Percentiles rank a stretch among this genome's conserved stretches.
phyloP scores from a whole-genome alignment of 2,888 invertebrate genomes.

The Drosophila borealis region DNA sequence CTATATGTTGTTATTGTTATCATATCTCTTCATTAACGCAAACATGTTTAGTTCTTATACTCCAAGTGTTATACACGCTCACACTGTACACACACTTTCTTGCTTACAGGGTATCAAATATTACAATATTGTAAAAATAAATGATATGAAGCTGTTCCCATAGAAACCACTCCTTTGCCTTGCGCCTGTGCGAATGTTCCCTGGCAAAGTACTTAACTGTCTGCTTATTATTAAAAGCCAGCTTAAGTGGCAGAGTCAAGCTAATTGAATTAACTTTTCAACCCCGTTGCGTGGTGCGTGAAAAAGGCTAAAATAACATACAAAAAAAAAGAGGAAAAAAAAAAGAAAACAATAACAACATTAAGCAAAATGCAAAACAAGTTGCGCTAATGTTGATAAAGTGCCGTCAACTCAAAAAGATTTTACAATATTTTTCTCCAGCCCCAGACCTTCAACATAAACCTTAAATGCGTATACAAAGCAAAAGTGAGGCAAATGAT shows the following conservation, averaged over 20 bases:
- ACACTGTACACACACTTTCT: background rate
- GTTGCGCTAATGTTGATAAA: slow-evolving; percentile 70
- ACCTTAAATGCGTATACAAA: slow-evolving; percentile 17
- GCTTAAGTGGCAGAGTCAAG: slow-evolving; percentile 79
- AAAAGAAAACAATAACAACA: slow-evolving; percentile 27
- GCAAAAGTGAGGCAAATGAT: slow-evolving; percentile 3
- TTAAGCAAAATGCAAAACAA: slow-evolving; percentile 55
- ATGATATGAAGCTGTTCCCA: slow-evolving; percentile 24
- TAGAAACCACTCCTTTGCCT: background rate
- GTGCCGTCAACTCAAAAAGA: slow-evolving; percentile 65
- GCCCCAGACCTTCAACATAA: slow-evolving; percentile 21
- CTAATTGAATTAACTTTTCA: slow-evolving; percentile 76
- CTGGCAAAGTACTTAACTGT: slow-evolving; percentile 72
- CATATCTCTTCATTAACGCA: too few relatives aligned
- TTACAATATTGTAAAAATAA: slow-evolving; percentile 30
- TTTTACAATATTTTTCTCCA: slow-evolving; percentile 48
- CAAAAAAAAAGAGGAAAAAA: slow-evolving; percentile 44
- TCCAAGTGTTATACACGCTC: too few relatives aligned
- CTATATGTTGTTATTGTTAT: too few relatives aligned
- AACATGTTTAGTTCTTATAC: too few relatives aligned
- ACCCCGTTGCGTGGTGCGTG: slow-evolving; percentile 69
- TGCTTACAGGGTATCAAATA: slow-evolving; percentile 17
- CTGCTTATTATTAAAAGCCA: slow-evolving; percentile 77
- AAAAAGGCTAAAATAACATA: slow-evolving; percentile 65
- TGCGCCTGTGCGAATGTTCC: slow-evolving; percentile 34